Evolutionary conservation across 2,113 vertebrate genomes (phyloP), one percentile per base, ranked within the genome.

Genomic region (Asarcornis scutulata): DNA sequence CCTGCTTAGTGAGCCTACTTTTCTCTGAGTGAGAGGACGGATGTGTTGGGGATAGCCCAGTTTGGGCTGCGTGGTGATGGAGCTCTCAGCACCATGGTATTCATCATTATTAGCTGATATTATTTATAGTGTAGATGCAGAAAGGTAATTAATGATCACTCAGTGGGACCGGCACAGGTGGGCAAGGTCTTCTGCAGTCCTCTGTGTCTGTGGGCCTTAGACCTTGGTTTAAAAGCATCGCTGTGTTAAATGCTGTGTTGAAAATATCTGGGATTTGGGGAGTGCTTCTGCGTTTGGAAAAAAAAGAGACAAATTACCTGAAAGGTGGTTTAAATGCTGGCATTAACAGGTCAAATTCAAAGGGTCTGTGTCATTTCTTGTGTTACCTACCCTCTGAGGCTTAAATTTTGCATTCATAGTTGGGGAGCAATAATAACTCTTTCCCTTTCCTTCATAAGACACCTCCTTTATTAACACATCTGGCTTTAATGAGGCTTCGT

Each of bases 111-210:
- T 20, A 29, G 25, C 8, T 32, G 7, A 3, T 80, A 5, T 26
- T 44, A 11, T n/a, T 77, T 29, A 15, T 15, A 12, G 15, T 9
- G 17, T 22, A 63, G 48, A 7, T 27, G 16, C 59, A 52, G 58
- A 20, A 4, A 14, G 22, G 11, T 53, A 4, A 4, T 27, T 64
- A 26, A 11, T 52, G 20, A 5, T 55, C 7, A 2, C 31, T 26
- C 14, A 16, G 23, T 2, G 75, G 58, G 62, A 8, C 12, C 0
- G 1, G 34, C 55, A 18, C 3, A 1, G 0, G 1, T 11, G 11
- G 18, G 13, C 17, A 11, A 6, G 84, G 20, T 15, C 27, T 38
- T 31, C 23, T 44, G 50, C 15, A 9, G 9, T 56, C 53, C 40
- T n/a, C 53, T 18, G 13, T 12, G 13, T 7, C 20, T 36, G 7